Base-by-base conservation (phyloP, 2,113 vertebrate species). In the pig (Sus scrofa) region DNA sequence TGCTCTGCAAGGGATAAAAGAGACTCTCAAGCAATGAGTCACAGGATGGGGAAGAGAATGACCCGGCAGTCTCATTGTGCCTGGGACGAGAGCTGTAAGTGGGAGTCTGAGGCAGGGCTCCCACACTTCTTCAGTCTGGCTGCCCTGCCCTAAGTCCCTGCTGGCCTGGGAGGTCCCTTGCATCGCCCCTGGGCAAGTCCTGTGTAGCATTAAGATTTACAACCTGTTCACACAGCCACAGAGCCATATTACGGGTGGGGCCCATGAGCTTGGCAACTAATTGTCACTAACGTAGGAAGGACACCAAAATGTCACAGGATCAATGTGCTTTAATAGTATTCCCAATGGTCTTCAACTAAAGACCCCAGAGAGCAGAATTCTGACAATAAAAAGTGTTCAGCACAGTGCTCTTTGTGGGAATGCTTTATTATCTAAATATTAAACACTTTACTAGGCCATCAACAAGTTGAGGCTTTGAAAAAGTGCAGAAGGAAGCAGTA, bases 391-490 rank as follows among this genome's bases (percentile, higher is more conserved):
- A 82, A 88, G 16, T n/a, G 13, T 56, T 54, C 44, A 63, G 11
- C 44, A 67, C 0, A 27, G 50, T 56, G 16, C 2, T 91, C 18
- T 18, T 67, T 78, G 34, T 1, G 78, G 27, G 5, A 86, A 62
- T 74, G 5, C 2, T 78, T 79, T 44, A 54, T 56, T 78, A 71
- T 20, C 50, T 70, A 60, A 75, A 67, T 60, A 67, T 86, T 91
- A 82, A 50, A 86, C 3, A 44, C 1, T 88, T 84, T 26, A 37
- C 26, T 50, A 73, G 56, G 18, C 6, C 39, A 15, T 73, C 24
- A 92, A 71, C 19, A 56, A 96, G 75, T 22, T 30, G 50, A 92
- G 50, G 30, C 44, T 87, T 96, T 68, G 54, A 71, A 73, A 96
- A 94, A 63, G 60, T 22, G 4, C 24, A 83, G 2, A 89, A 86